Base-by-base conservation (phyloP, 2,888 invertebrate species). In the Noctua pronuba region DNA sequence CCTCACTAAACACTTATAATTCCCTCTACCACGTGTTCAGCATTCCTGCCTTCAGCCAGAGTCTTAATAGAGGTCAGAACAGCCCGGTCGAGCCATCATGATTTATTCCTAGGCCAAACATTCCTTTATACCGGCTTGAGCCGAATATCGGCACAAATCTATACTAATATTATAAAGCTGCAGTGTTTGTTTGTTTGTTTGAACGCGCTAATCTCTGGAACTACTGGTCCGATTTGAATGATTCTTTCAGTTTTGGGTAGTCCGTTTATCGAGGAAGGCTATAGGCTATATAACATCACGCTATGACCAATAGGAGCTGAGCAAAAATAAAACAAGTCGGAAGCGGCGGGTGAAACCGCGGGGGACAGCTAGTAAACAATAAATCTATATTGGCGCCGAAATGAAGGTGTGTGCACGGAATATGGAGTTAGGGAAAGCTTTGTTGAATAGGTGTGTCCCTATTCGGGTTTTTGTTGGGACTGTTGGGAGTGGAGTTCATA, bases 91-190 rank as follows among this genome's bases (percentile, higher is more conserved):
- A 79, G 16, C 68, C 66, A 73, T 74, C 38, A 73, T 83, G 77
- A 87, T 87, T 82, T 83, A 82, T 85, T 75, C 66, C 38, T 41
- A 66, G 69, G 46, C 52, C 66, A 80, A 69, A 75, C 79, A 86
- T 86, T 81, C 82, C 79, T 52, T 24, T 65, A 78, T 73, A 28
- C 38, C 38, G 28, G 28, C 60, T 75, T 49, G 35, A 74, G 60
- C 65, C 24, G 31, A 86, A 86, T 75, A 73, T 78, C 52, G 78
- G 65, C 38, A 76, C 67, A 72, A 76, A 75, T n/a, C n/a, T n/a
- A n/a, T n/a, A n/a, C n/a, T n/a, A n/a, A n/a, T n/a, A n/a, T n/a
- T n/a, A n/a, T n/a, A n/a, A n/a, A n/a, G n/a, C n/a, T n/a, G n/a
- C n/a, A n/a, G n/a, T n/a, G n/a, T n/a, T n/a, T n/a, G n/a, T n/a